Evolutionary conservation across 2,888 invertebrate genomes (phyloP).

Genomic region (Cecidostiba fungosa): DNA sequence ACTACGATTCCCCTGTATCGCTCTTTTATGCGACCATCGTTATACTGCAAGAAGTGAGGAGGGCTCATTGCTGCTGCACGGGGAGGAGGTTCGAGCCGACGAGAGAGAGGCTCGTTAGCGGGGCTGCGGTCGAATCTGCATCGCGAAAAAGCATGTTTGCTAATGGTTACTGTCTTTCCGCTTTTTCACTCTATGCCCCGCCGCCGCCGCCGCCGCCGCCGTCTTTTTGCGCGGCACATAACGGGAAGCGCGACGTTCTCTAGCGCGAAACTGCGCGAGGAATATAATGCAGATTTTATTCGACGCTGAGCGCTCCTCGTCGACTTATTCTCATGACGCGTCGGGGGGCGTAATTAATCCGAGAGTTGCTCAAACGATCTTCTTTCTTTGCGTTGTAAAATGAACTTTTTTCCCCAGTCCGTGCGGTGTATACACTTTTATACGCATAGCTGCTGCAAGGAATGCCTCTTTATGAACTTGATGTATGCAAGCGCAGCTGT

Average conservation of each 20-base stretch:
- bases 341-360: neutral
- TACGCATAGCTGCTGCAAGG: conserved; percentile 29
- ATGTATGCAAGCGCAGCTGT: conserved; percentile 14
- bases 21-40: no score
- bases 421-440: neutral
- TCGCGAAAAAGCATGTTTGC: conserved; percentile 34
- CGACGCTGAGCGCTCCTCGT: neutral
- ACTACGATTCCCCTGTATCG: no score
- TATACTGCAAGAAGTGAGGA: no score
- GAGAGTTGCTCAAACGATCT: neutral
- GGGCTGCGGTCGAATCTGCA: conserved; percentile 1
- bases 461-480: conserved; percentile 45
- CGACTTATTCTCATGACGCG: neutral
- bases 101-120: conserved; percentile 27
- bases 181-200: neutral
- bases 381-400: neutral
- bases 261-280: neutral
- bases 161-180: conserved; percentile 21
- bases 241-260: neutral
- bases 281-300: neutral
- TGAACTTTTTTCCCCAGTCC: neutral
- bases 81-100: no score
- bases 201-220: no score
- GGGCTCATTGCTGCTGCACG: no score
- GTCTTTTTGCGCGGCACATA: neutral